Base-by-base conservation (phyloP, 2,797 vertebrate species). In the Poeciliopsis gracilis region DNA sequence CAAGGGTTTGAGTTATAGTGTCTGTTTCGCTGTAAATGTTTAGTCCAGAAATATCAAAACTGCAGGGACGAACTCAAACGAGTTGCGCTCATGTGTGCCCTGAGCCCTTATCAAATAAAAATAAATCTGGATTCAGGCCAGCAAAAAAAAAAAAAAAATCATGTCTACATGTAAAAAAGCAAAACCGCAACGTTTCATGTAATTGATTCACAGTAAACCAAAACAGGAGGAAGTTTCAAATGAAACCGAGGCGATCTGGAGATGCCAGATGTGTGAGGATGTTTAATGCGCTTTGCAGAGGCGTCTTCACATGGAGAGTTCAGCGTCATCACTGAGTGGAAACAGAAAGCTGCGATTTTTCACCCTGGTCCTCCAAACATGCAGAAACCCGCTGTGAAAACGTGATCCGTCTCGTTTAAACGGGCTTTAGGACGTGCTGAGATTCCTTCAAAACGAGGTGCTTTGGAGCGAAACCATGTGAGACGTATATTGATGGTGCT, bases 321-420 rank as follows among this genome's bases (percentile, higher is more conserved):
- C 28, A 1, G 61, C 5, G 78, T 61, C 1, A 79, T 63, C 49
- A 1, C 61, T 61, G 83, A 90, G 81, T 85, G 82, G 80, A 90
- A 91, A 80, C 84, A 86, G 87, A 86, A 76, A 78, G 78, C 78
- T 61, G 86, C n/a, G 77, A 87, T 87, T 76, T 72, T 72, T 90
- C 86, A 83, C 83, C 72, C 33, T 49, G 36, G 28, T 7, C 49
- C 1, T 1, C 78, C 1, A 1, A 76, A 63, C 55, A 4, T 5
- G 45, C 57, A 57, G 57, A 79, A 88, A 89, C 86, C 77, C 11
- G 66, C 38, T 25, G 38, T 43, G 12, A 67, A n/a, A 25, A 2
- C 9, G 6, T n/a, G 25, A 67, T 67, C 10, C 2, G 12, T 25
- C 36, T 25, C 23, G 38, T 43, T 43, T 41, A 25, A 67, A 41